Conservation (phyloP, 2,797 vertebrate genomes). For the Anniella stebbinsi region DNA sequence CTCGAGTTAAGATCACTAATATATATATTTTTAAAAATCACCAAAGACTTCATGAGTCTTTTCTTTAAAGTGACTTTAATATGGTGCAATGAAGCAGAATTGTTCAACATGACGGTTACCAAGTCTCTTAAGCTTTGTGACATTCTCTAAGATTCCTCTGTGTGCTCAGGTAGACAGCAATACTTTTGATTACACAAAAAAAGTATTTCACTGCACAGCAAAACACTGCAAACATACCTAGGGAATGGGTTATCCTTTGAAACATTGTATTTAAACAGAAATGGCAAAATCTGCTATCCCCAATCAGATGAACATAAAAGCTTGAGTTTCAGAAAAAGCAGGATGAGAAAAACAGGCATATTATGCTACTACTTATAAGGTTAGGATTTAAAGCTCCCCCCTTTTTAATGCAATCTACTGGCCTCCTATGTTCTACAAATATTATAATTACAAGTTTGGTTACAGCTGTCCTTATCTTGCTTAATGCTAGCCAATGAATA, state of each 20-base stretch:
- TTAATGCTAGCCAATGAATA: background rate
- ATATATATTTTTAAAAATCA: conserved; percentile 7
- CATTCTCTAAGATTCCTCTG: background rate
- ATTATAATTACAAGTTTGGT: conserved; percentile 34
- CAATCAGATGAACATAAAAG: background rate
- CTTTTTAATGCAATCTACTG: background rate
- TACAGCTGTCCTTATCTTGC: background rate
- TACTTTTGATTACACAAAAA: background rate
- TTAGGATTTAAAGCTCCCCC: background rate
- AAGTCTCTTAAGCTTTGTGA: background rate
- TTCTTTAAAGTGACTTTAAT: conserved; percentile 54
- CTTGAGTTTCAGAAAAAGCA: background rate
- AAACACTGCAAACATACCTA: background rate
- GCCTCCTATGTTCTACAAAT: background rate
- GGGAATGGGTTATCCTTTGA: background rate
- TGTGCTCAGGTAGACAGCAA: background rate
- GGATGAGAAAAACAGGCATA: background rate
- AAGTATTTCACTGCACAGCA: background rate
- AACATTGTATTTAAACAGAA: background rate
- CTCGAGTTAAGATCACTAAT: background rate
- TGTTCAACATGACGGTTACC: conserved; percentile 20
- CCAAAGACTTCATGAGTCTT: background rate
- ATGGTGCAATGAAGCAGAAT: conserved; percentile 55
- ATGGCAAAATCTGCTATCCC: background rate
- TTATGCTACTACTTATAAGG: background rate